These are phyloP conservation scores for Euthynnus affinis DNA, from an alignment of 2,797 vertebrate genomes.

Conservation along the genomic window DNA sequence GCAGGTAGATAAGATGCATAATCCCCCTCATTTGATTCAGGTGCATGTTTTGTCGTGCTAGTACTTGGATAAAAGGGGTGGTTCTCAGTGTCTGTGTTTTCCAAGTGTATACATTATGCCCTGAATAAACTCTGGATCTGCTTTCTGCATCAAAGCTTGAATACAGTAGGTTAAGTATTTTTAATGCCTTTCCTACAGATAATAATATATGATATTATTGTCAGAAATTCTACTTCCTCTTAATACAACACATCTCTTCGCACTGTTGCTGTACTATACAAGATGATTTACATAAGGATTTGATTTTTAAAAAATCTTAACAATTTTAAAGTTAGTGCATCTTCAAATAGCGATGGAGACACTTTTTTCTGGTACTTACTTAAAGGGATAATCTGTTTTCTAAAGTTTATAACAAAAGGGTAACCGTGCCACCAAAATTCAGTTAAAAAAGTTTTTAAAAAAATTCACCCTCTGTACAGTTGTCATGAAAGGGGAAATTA, in stretches of 20 bases:
- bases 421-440: too few species aligned
- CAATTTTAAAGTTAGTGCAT: not conserved
- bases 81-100: constrained; percentile 45
- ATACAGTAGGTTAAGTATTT: constrained; percentile 23
- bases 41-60: constrained; percentile 71
- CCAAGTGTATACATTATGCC: constrained; percentile 7
- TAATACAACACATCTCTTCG: not conserved
- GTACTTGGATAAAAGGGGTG: constrained; percentile 61
- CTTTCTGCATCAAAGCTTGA: not conserved
- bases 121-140: constrained; percentile 35
- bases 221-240: not conserved
- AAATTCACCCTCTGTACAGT: too few species aligned
- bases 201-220: not conserved
- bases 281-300: not conserved
- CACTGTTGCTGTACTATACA: not conserved
- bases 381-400: not conserved
- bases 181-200: constrained; percentile 4
- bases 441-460: too few species aligned
- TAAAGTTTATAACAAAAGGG: not conserved
- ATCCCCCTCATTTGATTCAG: constrained; percentile 81
- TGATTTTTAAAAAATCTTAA: too few species aligned
- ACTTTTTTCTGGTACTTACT: not conserved
- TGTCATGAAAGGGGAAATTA: too few species aligned
- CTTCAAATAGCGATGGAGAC: not conserved
- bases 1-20: constrained; percentile 79